Evolutionary conservation across 2,888 invertebrate genomes (phyloP), one percentile per base, ranked within the genome.

Genomic region (Lepidonotus clava): DNA sequence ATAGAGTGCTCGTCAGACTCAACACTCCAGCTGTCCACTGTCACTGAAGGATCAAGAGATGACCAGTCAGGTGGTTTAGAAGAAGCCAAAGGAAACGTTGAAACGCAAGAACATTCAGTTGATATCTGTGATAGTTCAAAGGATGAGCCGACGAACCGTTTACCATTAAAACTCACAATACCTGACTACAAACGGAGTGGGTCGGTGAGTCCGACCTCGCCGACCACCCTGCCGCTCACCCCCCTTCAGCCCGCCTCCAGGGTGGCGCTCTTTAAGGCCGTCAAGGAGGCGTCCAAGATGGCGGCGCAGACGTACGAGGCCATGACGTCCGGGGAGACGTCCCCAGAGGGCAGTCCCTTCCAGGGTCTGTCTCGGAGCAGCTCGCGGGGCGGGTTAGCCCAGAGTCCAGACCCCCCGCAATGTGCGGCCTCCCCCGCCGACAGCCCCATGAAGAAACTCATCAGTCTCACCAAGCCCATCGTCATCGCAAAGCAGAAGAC

Each of bases 191-290:
- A n/a, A n/a, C n/a, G n/a, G n/a, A n/a, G n/a, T n/a, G n/a, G n/a
- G n/a, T n/a, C n/a, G n/a, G n/a, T n/a, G n/a, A n/a, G n/a, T n/a
- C n/a, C n/a, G n/a, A n/a, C n/a, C n/a, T n/a, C n/a, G n/a, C n/a
- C n/a, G n/a, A n/a, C 34, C 21, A 76, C 40, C 18, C 1, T 76
- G 6, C 76, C 76, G 11, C 36, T 76, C n/a, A 40, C 34, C 6
- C 80, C 80, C 11, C 80, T 46, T 1, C 11, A 6, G 8, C 80
- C 80, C 6, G 46, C 80, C 2, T 46, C 80, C 28, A 51, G 11
- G 32, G 46, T 28, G 0, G 80, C 41, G 5, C 80, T 80, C 32
- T 80, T 80, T 28, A 80, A 46, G 28, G 80, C 80, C 11, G 80
- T 80, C 0, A 80, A 80, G 46, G 32, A 41, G 28, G 80, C 28